Base-by-base conservation (phyloP, 2,113 vertebrate species). In the Oriolus oriolus region DNA sequence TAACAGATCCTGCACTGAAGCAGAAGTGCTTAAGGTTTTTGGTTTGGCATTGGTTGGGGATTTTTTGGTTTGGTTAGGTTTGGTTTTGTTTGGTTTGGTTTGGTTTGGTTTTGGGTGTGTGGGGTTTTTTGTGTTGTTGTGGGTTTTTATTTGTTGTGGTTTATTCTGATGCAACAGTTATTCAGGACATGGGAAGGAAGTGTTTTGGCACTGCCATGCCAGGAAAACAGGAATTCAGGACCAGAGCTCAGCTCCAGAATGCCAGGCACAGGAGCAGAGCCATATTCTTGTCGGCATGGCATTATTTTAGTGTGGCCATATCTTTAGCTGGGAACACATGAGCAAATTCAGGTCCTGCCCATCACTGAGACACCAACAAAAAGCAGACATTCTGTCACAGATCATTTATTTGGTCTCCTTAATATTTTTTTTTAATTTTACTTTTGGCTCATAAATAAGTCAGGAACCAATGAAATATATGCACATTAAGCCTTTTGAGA, bases 111-210 rank as follows among this genome's bases (percentile, higher is more conserved):
- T 44, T 19, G 10, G 12, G 9, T 41, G 28, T 31, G 7, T 0
- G 4, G 19, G 19, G 0, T 3, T 41, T 53, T 73, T 73, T 88
- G 16, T 35, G 5, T 30, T 63, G 26, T 18, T 50, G 7, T 10
- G 5, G 0, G 22, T 47, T 50, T 63, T n/a, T 22, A 22, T 57
- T 64, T 35, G 7, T 33, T 37, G 26, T 4, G 0, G 1, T 71
- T 45, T 61, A 70, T 64, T 11, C 28, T 41, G 15, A 44, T 74
- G 16, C 13, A 77, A 24, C 30, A 49, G 17, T 77, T 93, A 41
- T 74, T 53, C 14, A 44, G n/a, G 22, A 37, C 9, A 26, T n/a
- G 28, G 24, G 21, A 76, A 35, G 14, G 22, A 68, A 69, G 13
- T 10, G 30, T 64, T 59, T 56, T 81, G 35, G 17, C 9, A 47